Percentiles rank a stretch among this genome's conserved stretches.
phyloP scores from a whole-genome alignment of 2,888 invertebrate genomes.

The Drosophila eohydei region DNA sequence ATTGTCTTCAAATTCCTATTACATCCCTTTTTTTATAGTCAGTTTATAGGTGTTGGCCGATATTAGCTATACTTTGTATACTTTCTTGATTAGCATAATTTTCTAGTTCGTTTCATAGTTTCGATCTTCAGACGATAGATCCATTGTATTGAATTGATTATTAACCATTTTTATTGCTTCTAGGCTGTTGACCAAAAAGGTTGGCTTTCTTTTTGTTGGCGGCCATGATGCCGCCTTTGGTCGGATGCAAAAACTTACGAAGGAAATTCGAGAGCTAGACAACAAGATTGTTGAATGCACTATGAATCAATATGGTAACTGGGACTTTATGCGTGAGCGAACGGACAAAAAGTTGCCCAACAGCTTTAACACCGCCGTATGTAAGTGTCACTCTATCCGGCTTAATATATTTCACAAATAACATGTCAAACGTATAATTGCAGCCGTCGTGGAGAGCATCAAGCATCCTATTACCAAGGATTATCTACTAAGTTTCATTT shows the following conservation, averaged over 20 bases:
- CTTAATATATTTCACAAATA: constrained; percentile 64
- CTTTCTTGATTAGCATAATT: background rate
- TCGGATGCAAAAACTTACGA: constrained; percentile 90
- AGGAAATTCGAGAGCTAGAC: constrained; percentile 91
- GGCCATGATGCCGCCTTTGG: constrained; percentile 89
- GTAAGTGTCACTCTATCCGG: constrained; percentile 81
- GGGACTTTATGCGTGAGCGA: constrained; percentile 97
- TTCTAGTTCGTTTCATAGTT: too few relatives aligned
- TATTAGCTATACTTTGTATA: background rate
- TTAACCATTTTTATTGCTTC: constrained; percentile 7
- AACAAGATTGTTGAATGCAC: constrained; percentile 98
- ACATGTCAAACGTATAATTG: constrained; percentile 67
- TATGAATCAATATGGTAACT: constrained; percentile 89
- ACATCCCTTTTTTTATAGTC: background rate
- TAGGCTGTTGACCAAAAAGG: constrained; percentile 89
- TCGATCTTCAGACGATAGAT: too few relatives aligned
- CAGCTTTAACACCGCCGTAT: constrained; percentile 91
- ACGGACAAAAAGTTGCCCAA: constrained; percentile 99
- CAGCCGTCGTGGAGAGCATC: constrained; percentile 94
- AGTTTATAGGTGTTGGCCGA: background rate
- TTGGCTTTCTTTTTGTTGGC: constrained; percentile 93
- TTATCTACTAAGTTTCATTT: constrained; percentile 90
- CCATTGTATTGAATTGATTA: too few relatives aligned
- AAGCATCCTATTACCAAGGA: constrained; percentile 93
- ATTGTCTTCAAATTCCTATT: background rate